Evolutionary conservation across 2,113 vertebrate species (phyloP).

Genomic region (Cryptotis parvus): DNA sequence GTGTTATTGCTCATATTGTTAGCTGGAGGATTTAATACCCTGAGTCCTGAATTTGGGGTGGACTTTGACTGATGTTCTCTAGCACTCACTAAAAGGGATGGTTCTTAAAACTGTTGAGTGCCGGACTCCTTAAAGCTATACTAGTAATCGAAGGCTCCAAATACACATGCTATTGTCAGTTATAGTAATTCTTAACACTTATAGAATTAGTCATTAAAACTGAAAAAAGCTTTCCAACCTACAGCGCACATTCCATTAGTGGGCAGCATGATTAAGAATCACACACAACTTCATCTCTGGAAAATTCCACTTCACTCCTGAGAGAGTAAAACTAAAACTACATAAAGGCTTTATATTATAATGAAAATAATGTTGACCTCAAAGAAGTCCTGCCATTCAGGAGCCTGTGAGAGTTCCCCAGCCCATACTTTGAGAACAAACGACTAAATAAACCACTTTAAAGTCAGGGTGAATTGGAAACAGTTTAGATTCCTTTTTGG

Average conservation of each 20-base stretch:
- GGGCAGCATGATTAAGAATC: neutral
- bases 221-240: constrained; percentile 8
- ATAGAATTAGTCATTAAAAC: constrained; percentile 36
- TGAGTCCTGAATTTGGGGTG: constrained; percentile 22
- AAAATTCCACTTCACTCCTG: neutral
- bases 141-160: neutral
- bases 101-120: neutral
- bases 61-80: constrained; percentile 2
- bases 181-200: constrained; percentile 15
- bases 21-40: constrained; percentile 41
- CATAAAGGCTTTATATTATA: neutral
- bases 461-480: neutral
- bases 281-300: neutral
- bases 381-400: constrained; percentile 4
- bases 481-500: constrained; percentile 2
- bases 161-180: neutral
- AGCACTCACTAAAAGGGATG: constrained; percentile 5
- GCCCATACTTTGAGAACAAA: neutral
- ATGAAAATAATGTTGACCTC: constrained; percentile 45
- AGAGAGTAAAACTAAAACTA: constrained; percentile 12
- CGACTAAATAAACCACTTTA: neutral
- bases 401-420: neutral
- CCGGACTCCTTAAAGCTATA: neutral
- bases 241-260: neutral
- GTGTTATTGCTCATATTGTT: neutral